phyloP scores from a whole-genome alignment of 92 coral and sea anemone genomes.

The Zoanthus solanderi region DNA sequence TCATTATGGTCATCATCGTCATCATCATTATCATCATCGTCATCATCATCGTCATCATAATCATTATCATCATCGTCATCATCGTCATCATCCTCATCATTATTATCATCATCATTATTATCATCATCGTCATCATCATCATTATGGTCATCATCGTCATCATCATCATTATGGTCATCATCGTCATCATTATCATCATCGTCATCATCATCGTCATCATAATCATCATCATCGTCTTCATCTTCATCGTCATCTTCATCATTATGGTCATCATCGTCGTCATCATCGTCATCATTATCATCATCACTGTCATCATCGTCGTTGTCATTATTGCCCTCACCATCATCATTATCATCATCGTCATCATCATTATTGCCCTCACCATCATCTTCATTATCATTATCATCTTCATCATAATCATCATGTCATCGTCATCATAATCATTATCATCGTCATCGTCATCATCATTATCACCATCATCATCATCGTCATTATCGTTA shows the following conservation, averaged over 20 bases:
- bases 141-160: too few species aligned
- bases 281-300: too few species aligned
- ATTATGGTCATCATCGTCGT: too few species aligned
- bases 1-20: too few species aligned
- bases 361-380: too few species aligned
- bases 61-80: not conserved
- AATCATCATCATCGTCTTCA: too few species aligned
- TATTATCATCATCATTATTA: not conserved
- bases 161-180: too few species aligned
- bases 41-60: not conserved
- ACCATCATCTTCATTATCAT: too few species aligned
- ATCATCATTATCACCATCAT: not conserved
- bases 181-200: not conserved
- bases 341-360: too few species aligned
- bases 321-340: not conserved
- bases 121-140: not conserved
- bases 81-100: not conserved
- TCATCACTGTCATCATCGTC: not conserved
- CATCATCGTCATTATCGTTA: too few species aligned
- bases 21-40: not conserved
- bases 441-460: not conserved
- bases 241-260: not conserved
- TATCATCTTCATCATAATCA: not conserved
- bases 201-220: too few species aligned
- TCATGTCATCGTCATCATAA: not conserved